phyloP scores from a whole-genome alignment of 2,888 invertebrate genomes.

The Phaonia tiefii region DNA sequence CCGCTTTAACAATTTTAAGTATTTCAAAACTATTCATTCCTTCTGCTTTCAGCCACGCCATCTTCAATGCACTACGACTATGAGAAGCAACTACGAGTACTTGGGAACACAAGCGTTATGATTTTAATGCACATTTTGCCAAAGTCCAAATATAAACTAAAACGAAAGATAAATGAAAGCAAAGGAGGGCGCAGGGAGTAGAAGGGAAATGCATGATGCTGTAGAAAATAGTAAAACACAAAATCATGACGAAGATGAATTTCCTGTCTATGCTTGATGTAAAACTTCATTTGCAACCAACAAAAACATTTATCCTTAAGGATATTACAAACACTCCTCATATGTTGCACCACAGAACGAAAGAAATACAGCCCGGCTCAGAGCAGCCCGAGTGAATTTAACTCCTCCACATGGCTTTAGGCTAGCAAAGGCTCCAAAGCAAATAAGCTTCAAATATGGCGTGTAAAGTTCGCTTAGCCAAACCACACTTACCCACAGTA shows the following conservation, averaged over 20 bases:
- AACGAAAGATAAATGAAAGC: too few relatives aligned
- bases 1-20: too few relatives aligned
- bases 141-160: too few relatives aligned
- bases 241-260: slow-evolving; percentile 66
- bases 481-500: background rate
- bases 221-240: slow-evolving; percentile 16
- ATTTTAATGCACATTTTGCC: slow-evolving; percentile 57
- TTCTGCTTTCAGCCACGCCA: too few relatives aligned
- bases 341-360: slow-evolving; percentile 37
- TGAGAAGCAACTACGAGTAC: too few relatives aligned
- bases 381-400: slow-evolving; percentile 32
- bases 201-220: background rate
- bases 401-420: slow-evolving; percentile 32
- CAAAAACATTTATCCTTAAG: slow-evolving; percentile 67
- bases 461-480: slow-evolving; percentile 51
- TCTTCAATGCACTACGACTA: too few relatives aligned
- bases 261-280: slow-evolving; percentile 67
- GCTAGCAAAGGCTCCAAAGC: slow-evolving; percentile 50
- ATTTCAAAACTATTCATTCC: too few relatives aligned
- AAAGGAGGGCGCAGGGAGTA: slow-evolving; percentile 15
- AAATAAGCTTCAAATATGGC: slow-evolving; percentile 62
- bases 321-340: slow-evolving; percentile 65
- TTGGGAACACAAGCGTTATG: slow-evolving; percentile 42
- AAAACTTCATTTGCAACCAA: slow-evolving; percentile 66
- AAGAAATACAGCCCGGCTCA: slow-evolving; percentile 42